Percentiles rank a stretch among this genome's conserved stretches.
Evolutionary conservation across 2,888 invertebrate species (phyloP).

Genomic region (Agapostemon virescens): DNA sequence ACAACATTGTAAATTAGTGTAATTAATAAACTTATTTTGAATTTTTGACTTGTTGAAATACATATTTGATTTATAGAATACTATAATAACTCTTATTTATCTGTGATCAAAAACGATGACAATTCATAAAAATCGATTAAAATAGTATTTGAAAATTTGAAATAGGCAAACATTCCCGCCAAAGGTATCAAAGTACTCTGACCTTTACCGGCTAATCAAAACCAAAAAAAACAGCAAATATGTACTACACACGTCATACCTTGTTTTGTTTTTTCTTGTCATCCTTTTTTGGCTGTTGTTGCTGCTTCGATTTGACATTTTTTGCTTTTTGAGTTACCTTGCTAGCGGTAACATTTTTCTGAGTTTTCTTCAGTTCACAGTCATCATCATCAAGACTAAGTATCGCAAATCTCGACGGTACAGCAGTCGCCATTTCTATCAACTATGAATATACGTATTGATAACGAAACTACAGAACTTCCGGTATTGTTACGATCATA

Average conservation of each 20-base stretch:
- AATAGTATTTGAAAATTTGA: conserved; percentile 27
- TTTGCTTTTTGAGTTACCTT: conserved; percentile 75
- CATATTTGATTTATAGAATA: neutral
- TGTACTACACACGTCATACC: conserved; percentile 58
- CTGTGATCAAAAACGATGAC: neutral
- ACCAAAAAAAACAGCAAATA: conserved; percentile 56
- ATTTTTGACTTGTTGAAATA: neutral
- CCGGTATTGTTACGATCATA: conserved; percentile 47
- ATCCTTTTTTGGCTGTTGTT: conserved; percentile 70
- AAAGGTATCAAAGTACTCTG: conserved; percentile 20
- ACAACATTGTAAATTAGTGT: neutral
- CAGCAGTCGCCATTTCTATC: conserved; percentile 83
- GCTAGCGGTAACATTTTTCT: conserved; percentile 75
- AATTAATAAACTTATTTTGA: neutral
- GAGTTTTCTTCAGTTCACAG: conserved; percentile 80
- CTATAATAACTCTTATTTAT: neutral
- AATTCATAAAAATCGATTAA: neutral
- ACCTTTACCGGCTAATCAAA: conserved; percentile 61
- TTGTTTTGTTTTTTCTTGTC: conserved; percentile 77
- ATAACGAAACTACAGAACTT: conserved; percentile 56
- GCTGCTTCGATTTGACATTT: conserved; percentile 72
- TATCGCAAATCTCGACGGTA: conserved; percentile 88
- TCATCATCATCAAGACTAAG: conserved; percentile 89
- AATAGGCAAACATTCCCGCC: conserved; percentile 47
- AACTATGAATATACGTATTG: conserved; percentile 52